Evolutionary conservation across 1,140 invertebrate genomes (phyloP).

Genomic region (Himalopsyche phryganea): DNA sequence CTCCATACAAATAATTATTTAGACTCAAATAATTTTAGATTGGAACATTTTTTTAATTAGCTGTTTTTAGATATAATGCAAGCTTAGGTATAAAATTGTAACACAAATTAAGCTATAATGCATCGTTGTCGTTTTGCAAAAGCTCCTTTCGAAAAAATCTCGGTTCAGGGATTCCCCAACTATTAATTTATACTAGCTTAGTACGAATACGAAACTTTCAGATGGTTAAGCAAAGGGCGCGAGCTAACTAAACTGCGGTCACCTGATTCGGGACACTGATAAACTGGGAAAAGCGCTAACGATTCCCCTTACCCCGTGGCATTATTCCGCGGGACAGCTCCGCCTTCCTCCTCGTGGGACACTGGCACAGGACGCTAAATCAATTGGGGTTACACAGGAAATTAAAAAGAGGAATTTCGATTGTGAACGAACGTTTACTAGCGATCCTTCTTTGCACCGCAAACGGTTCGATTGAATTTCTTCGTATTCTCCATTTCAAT

Average conservation of each 20-base stretch:
- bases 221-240: slow-evolving; percentile 27
- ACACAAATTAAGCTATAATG: too few relatives aligned
- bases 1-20: too few relatives aligned
- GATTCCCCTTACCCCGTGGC: slow-evolving; percentile 23
- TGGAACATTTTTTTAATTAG: too few relatives aligned
- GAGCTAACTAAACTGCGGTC: slow-evolving; percentile 31
- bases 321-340: background rate
- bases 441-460: slow-evolving; percentile 5
- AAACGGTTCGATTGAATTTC: background rate
- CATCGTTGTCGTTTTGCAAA: too few relatives aligned
- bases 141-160: too few relatives aligned
- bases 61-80: too few relatives aligned
- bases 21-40: too few relatives aligned
- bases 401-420: slow-evolving; percentile 31
- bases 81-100: too few relatives aligned
- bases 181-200: slow-evolving; percentile 18
- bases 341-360: slow-evolving; percentile 6
- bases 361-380: slow-evolving; percentile 27
- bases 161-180: slow-evolving; percentile 1
- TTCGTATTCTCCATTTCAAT: too few relatives aligned
- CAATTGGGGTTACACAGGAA: slow-evolving; percentile 32
- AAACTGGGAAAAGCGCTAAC: slow-evolving; percentile 32
- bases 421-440: slow-evolving; percentile 7
- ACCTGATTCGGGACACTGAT: slow-evolving; percentile 33
- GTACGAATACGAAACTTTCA: slow-evolving; percentile 28